Evolutionary conservation across 1,140 invertebrate species (phyloP).

Genomic region (Cotesia glomerata): DNA sequence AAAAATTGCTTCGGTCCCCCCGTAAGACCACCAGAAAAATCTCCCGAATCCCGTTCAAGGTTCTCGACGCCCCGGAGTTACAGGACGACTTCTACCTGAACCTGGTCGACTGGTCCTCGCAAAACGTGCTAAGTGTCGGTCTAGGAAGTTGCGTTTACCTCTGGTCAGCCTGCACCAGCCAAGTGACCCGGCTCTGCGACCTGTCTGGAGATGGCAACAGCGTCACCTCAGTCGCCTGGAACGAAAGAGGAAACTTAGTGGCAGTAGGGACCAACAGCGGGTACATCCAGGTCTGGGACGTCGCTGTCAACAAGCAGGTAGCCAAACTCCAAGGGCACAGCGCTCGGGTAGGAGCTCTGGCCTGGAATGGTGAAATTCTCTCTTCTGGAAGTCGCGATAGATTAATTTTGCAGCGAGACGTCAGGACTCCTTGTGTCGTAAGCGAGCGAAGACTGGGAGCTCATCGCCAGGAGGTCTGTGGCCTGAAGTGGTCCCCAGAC

Average conservation of each 20-base stretch:
- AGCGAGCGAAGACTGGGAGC: constrained; percentile 83
- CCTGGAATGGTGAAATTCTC: constrained; percentile 97
- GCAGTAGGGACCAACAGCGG: constrained; percentile 98
- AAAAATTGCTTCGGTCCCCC: constrained; percentile 91
- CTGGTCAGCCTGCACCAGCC: constrained; percentile 99
- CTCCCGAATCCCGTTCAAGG: constrained; percentile 96
- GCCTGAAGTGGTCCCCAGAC: constrained; percentile 99
- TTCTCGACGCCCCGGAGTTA: constrained; percentile 96
- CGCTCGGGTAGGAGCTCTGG: constrained; percentile 90
- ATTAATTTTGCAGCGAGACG: constrained; percentile 93
- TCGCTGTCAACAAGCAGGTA: constrained; percentile 91
- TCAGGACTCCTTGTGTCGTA: constrained; percentile 82
- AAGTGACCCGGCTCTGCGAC: constrained; percentile 97
- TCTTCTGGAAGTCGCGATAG: constrained; percentile 96
- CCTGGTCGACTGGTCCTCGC: constrained; percentile 98
- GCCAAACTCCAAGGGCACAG: constrained; percentile 92
- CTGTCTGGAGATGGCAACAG: constrained; percentile 90
- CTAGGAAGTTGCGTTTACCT: constrained; percentile 97
- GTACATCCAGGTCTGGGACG: constrained; percentile 97
- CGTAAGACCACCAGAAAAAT: constrained; percentile 96
- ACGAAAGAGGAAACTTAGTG: constrained; percentile 94
- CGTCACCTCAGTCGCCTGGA: constrained; percentile 99
- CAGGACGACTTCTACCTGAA: constrained; percentile 99
- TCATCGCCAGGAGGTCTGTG: constrained; percentile 98
- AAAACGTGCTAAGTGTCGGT: constrained; percentile 98